phyloP scores from a whole-genome alignment of 2,797 vertebrate genomes.

The Sebastes hopkinsi region DNA sequence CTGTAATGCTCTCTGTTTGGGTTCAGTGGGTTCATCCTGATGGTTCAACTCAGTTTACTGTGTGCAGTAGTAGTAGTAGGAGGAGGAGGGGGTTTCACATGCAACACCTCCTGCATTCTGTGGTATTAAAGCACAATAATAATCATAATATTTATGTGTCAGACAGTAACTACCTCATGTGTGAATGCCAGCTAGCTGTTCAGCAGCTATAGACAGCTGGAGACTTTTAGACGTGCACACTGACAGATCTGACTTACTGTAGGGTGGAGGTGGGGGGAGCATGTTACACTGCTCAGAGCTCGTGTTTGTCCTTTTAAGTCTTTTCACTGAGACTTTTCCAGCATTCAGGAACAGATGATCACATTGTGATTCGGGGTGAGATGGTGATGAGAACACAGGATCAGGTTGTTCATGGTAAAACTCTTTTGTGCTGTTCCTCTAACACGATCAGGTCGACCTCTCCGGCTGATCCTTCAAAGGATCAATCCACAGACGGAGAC shows the following conservation, averaged over 20 bases:
- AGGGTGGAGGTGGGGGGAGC: not conserved
- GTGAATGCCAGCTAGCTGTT: not conserved
- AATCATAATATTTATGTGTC: not conserved
- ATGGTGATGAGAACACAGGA: not conserved
- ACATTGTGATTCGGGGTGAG: not conserved
- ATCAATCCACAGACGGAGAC: not conserved
- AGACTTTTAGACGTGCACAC: not conserved
- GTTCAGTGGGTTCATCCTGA: conserved; percentile 52
- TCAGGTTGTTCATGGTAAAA: too few relatives aligned
- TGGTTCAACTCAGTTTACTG: conserved; percentile 46
- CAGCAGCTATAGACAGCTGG: not conserved
- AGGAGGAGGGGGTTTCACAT: not conserved
- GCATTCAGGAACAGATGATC: not conserved
- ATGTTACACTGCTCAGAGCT: conserved; percentile 5
- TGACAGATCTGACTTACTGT: not conserved
- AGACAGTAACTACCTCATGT: not conserved
- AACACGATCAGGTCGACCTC: not conserved
- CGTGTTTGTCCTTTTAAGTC: not conserved
- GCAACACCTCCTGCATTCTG: conserved; percentile 2
- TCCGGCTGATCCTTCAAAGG: not conserved
- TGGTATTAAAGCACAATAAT: conserved; percentile 4
- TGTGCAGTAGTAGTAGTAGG: too few relatives aligned
- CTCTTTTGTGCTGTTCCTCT: not conserved
- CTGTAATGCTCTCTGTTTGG: conserved; percentile 7
- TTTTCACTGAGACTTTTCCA: not conserved